phyloP scores from a whole-genome alignment of 2,797 vertebrate species.

The Pseudochirops cupreus region DNA sequence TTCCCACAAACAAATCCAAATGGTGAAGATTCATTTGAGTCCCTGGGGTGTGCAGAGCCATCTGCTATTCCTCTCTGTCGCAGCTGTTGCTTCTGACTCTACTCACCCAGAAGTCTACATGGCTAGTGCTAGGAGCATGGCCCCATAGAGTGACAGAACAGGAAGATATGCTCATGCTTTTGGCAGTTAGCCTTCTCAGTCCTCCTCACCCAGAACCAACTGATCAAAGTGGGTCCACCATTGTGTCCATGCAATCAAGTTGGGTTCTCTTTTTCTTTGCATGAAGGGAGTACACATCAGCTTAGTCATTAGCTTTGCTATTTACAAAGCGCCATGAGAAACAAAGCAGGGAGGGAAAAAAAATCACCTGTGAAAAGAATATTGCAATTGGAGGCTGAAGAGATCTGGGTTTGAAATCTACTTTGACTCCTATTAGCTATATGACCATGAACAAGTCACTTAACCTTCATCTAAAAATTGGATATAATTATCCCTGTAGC shows the following conservation, averaged over 20 bases:
- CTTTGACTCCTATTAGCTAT: neutral
- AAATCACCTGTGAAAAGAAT: neutral
- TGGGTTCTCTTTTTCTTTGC: neutral
- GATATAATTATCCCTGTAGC: neutral
- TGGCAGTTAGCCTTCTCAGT: neutral
- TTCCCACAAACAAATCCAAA: neutral
- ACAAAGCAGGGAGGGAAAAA: neutral
- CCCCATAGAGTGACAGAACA: neutral
- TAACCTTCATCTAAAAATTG: neutral
- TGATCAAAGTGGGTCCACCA: neutral
- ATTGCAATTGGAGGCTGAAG: neutral
- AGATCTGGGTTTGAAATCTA: neutral
- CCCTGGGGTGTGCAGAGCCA: neutral
- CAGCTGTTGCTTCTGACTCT: neutral
- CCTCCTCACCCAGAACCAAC: neutral
- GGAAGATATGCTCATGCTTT: neutral
- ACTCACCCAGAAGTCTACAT: neutral
- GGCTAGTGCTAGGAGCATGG: neutral
- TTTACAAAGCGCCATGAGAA: neutral
- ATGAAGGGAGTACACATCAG: neutral
- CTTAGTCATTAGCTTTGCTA: neutral
- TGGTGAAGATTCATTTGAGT: too few species aligned
- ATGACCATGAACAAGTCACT: neutral
- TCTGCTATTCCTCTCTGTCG: slow-evolving; percentile 1
- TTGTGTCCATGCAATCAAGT: neutral